phyloP scores from a whole-genome alignment of 2,113 vertebrate genomes.

The Excalfactoria chinensis region DNA sequence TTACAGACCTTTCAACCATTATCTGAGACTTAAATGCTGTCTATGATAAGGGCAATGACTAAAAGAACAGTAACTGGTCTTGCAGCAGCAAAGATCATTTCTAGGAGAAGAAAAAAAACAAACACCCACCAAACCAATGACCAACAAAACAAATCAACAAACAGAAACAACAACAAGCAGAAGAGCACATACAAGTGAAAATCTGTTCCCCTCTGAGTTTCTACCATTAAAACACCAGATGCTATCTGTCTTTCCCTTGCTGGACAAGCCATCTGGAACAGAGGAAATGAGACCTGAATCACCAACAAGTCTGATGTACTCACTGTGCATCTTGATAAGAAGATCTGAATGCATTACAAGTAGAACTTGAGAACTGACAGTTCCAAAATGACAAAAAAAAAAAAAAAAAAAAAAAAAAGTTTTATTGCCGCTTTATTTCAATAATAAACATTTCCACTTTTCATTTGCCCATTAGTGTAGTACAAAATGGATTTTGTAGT shows the following conservation, averaged over 20 bases:
- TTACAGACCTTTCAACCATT: not conserved
- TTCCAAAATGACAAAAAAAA: not conserved
- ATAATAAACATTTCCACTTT: not conserved
- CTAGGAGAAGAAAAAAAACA: not conserved
- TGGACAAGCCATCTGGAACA: constrained; percentile 17
- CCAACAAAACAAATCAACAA: not conserved
- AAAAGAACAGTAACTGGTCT: not conserved
- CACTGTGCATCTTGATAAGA: not conserved
- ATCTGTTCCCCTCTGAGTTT: not conserved
- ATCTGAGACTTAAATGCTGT: not conserved
- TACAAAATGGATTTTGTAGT: not conserved
- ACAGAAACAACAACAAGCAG: not conserved
- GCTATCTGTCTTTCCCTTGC: not conserved
- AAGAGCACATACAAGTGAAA: not conserved
- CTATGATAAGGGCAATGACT: not conserved
- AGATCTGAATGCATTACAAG: not conserved
- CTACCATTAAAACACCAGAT: not conserved
- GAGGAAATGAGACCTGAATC: not conserved
- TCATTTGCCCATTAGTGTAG: not conserved
- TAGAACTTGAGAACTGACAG: not conserved
- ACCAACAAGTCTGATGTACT: not conserved
- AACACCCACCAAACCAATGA: not conserved
- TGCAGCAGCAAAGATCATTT: not conserved
- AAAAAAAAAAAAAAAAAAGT: rapidly evolving
- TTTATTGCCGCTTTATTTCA: not conserved